Evolutionary conservation across 1,140 invertebrate genomes (phyloP).

Genomic region (Scaptomyza montana): DNA sequence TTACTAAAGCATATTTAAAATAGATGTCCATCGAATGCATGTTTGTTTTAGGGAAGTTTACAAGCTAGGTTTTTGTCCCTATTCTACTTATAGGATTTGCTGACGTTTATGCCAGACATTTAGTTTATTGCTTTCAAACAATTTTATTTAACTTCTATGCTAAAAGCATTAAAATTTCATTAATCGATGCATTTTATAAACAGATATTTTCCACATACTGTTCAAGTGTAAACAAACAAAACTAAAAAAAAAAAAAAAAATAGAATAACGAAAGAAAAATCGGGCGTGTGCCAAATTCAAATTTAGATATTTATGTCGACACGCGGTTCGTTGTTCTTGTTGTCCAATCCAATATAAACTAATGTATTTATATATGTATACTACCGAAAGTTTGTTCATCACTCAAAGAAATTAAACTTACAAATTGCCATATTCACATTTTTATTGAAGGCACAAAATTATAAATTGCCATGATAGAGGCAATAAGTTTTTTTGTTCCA

Average conservation of each 20-base stretch:
- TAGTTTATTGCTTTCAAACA: too few species aligned
- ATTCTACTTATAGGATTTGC: too few species aligned
- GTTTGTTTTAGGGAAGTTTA: too few species aligned
- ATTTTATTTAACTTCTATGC: too few species aligned
- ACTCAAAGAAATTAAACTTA: constrained; percentile 40
- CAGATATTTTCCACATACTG: not conserved
- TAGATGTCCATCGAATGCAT: not conserved
- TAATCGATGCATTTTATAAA: not conserved
- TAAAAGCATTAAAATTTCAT: not conserved
- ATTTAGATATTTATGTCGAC: constrained; percentile 53
- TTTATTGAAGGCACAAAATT: constrained; percentile 1
- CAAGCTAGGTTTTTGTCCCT: too few species aligned
- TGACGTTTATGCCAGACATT: too few species aligned
- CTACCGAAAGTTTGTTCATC: constrained; percentile 49
- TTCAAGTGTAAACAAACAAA: not conserved
- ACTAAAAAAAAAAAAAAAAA: constrained; percentile 2
- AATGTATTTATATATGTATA: not conserved
- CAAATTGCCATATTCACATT: constrained; percentile 30
- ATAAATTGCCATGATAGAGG: not conserved
- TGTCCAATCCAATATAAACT: not conserved
- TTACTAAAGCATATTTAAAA: too few species aligned
- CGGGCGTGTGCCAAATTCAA: constrained; percentile 60
- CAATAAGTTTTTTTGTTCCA: not conserved
- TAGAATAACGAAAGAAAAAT: constrained; percentile 9
- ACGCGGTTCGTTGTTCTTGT: constrained; percentile 16